Conservation (phyloP, 2,113 vertebrate genomes). For the Gopherus flavomarginatus region DNA sequence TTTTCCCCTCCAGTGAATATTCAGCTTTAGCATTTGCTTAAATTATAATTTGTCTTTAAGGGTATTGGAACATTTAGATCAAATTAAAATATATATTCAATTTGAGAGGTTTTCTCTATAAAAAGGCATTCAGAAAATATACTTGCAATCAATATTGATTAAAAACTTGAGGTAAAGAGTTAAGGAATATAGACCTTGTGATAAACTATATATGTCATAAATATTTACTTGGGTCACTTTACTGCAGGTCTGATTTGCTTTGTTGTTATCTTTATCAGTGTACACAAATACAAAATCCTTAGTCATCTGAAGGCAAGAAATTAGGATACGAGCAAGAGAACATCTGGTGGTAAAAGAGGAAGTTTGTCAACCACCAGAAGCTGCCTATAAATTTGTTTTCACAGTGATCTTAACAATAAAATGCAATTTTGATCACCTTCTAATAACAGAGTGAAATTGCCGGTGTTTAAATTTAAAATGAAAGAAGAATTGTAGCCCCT, state of each 20-base stretch:
- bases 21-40: background rate
- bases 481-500: background rate
- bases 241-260: background rate
- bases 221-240: background rate
- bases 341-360: background rate
- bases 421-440: background rate
- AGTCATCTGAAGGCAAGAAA: background rate
- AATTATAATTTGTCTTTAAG: constrained; percentile 1
- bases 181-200: background rate
- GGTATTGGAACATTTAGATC: background rate
- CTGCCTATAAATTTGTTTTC: background rate
- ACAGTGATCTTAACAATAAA: background rate
- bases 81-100: background rate
- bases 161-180: background rate
- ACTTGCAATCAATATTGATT: background rate
- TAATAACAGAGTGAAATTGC: background rate
- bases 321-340: background rate
- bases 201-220: background rate
- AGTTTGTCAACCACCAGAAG: background rate
- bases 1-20: background rate
- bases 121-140: background rate
- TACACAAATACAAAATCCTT: background rate
- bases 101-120: background rate
- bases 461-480: background rate
- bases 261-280: background rate